Conservation (phyloP, 2,113 vertebrate species). For the Salvelinus fontinalis region DNA sequence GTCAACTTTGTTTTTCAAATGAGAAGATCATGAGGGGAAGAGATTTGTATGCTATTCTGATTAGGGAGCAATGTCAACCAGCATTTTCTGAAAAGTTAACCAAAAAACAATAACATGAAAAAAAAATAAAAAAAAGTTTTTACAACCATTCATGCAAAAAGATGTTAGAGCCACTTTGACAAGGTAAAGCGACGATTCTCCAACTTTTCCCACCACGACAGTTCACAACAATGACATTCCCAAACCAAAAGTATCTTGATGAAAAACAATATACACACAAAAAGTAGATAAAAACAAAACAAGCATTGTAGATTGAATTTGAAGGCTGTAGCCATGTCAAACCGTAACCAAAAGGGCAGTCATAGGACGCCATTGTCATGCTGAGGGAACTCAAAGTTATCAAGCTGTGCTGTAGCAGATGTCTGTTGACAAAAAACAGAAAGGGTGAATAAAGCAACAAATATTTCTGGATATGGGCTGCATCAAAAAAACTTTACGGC, state of each 20-base stretch:
- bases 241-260: conserved; percentile 27
- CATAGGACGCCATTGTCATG: too few species aligned
- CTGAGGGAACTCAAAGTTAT: too few species aligned
- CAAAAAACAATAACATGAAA: conserved; percentile 42
- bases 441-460: background rate
- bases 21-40: conserved; percentile 51
- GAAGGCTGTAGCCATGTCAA: background rate
- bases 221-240: conserved; percentile 27
- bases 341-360: background rate
- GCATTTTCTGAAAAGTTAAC: conserved; percentile 52
- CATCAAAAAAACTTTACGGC: background rate
- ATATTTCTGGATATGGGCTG: background rate
- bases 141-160: conserved; percentile 62
- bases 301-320: conserved; percentile 13
- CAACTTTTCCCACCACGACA: conserved; percentile 8
- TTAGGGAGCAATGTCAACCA: conserved; percentile 45
- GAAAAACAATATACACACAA: conserved; percentile 24
- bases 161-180: conserved; percentile 42
- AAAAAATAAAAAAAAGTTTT: conserved; percentile 50
- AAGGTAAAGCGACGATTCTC: conserved; percentile 23
- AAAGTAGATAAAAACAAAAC: conserved; percentile 27
- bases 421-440: too few species aligned
- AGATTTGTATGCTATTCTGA: conserved; percentile 42
- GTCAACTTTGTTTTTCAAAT: conserved; percentile 56
- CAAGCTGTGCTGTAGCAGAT: too few species aligned